Conservation (phyloP, 2,888 invertebrate species). For the Reticulitermes lucifugus region DNA sequence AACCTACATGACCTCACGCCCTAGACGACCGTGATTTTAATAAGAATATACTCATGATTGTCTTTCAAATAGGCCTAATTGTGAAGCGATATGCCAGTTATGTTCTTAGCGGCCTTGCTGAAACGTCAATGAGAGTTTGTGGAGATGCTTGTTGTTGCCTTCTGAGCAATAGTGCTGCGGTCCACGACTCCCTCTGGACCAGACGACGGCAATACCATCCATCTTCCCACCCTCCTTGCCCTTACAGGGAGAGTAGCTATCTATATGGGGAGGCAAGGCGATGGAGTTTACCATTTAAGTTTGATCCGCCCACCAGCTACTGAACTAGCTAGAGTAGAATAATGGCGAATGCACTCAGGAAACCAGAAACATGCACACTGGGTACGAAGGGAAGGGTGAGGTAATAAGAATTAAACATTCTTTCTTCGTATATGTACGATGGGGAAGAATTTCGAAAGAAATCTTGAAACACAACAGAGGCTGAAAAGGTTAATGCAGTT, state of each 20-base stretch:
- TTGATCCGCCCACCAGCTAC: slow-evolving; percentile 29
- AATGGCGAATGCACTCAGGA: slow-evolving; percentile 36
- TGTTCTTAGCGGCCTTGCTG: background rate
- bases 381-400: slow-evolving; percentile 9
- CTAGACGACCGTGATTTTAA: too few species aligned
- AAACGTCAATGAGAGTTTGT: slow-evolving; percentile 40
- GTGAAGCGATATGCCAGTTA: background rate
- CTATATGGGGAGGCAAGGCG: background rate
- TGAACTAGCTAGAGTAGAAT: background rate
- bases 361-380: slow-evolving; percentile 38
- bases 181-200: slow-evolving; percentile 45
- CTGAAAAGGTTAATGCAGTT: background rate
- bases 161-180: slow-evolving; percentile 40
- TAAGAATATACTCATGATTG: too few species aligned
- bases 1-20: too few species aligned
- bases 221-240: slow-evolving; percentile 31
- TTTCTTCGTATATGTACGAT: background rate
- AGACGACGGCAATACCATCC: slow-evolving; percentile 35
- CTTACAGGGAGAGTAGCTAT: slow-evolving; percentile 11
- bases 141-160: slow-evolving; percentile 23
- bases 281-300: slow-evolving; percentile 26
- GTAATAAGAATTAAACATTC: slow-evolving; percentile 31
- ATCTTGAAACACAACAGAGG: background rate
- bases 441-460: background rate
- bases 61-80: too few species aligned